Evolutionary conservation across 2,888 invertebrate genomes (phyloP).

Genomic region (Baccha elongata): DNA sequence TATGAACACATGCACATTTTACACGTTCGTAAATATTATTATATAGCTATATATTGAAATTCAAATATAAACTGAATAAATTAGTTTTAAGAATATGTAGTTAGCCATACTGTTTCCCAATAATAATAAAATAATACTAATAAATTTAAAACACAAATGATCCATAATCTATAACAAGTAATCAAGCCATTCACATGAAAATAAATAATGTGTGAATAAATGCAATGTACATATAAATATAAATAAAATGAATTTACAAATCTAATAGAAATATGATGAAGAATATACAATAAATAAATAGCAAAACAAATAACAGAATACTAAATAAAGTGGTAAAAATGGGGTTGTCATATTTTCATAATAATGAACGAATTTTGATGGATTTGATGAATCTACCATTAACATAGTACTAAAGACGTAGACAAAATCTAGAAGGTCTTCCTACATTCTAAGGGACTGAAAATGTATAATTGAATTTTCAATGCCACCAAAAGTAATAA

Average conservation of each 20-base stretch:
- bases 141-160: slow-evolving; percentile 6
- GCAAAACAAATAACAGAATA: background rate
- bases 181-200: background rate
- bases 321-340: no score
- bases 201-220: background rate
- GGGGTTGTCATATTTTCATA: no score
- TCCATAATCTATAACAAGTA: slow-evolving; percentile 1
- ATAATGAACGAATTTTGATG: no score
- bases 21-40: slow-evolving; percentile 23
- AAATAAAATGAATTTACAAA: slow-evolving; percentile 19
- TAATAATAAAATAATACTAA: slow-evolving; percentile 30
- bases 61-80: background rate
- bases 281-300: slow-evolving; percentile 20
- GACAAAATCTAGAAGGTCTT: no score
- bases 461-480: no score
- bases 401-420: no score
- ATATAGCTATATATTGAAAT: slow-evolving; percentile 23
- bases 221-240: slow-evolving; percentile 13
- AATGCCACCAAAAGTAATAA: no score
- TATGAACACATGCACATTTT: slow-evolving; percentile 17
- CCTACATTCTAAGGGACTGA: no score
- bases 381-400: no score
- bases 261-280: slow-evolving; percentile 6
- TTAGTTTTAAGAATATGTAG: slow-evolving; percentile 34
- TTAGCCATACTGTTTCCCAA: slow-evolving; percentile 59